Evolutionary conservation across 2,113 vertebrate genomes (phyloP).

Genomic region (Pyxicephalus adspersus): DNA sequence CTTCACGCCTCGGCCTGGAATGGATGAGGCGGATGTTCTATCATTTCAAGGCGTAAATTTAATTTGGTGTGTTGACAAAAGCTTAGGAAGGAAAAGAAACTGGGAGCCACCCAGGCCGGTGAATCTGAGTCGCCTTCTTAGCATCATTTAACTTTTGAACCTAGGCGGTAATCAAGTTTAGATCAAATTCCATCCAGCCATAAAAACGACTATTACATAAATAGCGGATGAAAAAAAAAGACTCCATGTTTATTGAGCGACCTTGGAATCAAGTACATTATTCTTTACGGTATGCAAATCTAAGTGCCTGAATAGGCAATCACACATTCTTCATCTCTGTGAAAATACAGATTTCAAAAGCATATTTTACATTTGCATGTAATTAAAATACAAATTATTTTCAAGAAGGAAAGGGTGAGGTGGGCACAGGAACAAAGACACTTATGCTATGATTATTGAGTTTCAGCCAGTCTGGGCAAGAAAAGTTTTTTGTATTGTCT

Average conservation of each 20-base stretch:
- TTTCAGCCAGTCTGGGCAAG: neutral
- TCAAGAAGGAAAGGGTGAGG: constrained; percentile 4
- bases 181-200: constrained; percentile 38
- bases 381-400: constrained; percentile 36
- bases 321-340: constrained; percentile 5
- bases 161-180: constrained; percentile 38
- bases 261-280: constrained; percentile 44
- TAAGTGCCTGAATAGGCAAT: constrained; percentile 24
- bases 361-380: constrained; percentile 17
- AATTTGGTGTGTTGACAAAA: constrained; percentile 35
- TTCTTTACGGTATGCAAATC: constrained; percentile 19
- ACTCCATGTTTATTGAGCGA: neutral
- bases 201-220: constrained; percentile 10
- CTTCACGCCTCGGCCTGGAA: constrained; percentile 7
- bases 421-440: neutral
- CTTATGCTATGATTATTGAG: neutral
- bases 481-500: too few relatives aligned
- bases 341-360: constrained; percentile 9
- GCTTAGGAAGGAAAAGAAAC: neutral
- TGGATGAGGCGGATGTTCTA: constrained; percentile 43
- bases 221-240: neutral
- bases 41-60: constrained; percentile 52
- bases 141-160: constrained; percentile 32
- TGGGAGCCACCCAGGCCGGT: constrained; percentile 42
- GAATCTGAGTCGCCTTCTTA: constrained; percentile 24